phyloP scores from a whole-genome alignment of 1,140 invertebrate genomes.

The Coenobita brevimanus region DNA sequence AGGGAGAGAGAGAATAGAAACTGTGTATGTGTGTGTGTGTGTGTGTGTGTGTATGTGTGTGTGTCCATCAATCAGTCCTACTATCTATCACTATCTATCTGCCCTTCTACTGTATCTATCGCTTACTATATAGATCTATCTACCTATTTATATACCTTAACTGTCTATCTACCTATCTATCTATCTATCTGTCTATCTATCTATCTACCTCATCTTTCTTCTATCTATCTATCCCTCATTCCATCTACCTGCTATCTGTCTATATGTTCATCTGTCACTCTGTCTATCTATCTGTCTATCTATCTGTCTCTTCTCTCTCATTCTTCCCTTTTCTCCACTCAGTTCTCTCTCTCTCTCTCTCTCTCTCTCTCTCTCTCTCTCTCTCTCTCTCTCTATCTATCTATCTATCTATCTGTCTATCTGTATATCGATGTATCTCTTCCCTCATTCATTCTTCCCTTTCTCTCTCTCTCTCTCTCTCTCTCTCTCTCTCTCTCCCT shows the following conservation, averaged over 20 bases:
- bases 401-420: too few species aligned
- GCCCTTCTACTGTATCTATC: background rate
- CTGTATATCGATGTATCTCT: too few species aligned
- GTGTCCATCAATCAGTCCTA: background rate
- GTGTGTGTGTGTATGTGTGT: conserved; percentile 5
- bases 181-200: background rate
- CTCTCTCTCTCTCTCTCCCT: too few species aligned
- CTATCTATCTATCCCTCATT: background rate
- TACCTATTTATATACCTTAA: background rate
- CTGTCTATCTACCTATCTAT: too few species aligned
- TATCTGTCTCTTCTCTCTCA: too few species aligned
- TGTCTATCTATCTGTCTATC: background rate
- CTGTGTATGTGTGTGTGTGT: background rate
- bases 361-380: too few species aligned
- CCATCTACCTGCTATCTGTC: background rate
- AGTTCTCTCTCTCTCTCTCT: too few species aligned
- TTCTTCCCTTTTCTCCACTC: too few species aligned
- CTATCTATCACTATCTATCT: background rate
- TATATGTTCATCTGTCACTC: too few species aligned
- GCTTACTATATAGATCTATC: background rate
- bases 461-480: conserved; percentile 1
- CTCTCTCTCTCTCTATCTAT: too few species aligned
- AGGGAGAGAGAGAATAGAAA: background rate
- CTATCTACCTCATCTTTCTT: background rate
- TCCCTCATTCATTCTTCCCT: background rate